Conservation (phyloP, 2,113 vertebrate genomes). For the Phylloscopus whistleri region DNA sequence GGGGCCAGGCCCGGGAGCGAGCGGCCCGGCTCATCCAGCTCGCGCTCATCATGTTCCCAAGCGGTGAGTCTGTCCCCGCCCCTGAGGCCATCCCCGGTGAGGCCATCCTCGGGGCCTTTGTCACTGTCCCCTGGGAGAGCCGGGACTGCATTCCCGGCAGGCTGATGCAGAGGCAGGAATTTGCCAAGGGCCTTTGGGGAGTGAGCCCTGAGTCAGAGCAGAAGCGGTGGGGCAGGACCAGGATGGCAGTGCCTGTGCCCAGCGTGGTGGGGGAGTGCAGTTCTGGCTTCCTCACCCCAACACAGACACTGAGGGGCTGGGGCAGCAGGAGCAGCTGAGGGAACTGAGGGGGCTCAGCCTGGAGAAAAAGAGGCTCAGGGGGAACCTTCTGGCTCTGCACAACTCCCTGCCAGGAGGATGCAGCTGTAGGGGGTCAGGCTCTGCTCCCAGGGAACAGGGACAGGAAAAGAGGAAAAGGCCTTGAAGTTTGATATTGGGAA, state of each 20-base stretch:
- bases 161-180: not conserved
- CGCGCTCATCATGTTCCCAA: slow-evolving; percentile 90
- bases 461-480: not conserved
- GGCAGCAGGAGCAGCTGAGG: not conserved
- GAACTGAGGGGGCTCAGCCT: not conserved
- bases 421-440: fast-evolving
- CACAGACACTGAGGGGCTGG: not conserved
- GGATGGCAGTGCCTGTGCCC: not conserved
- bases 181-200: not conserved
- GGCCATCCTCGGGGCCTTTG: not conserved
- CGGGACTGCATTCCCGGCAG: not conserved
- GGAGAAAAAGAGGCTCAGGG: not conserved
- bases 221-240: not conserved
- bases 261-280: not conserved
- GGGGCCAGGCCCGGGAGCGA: slow-evolving; percentile 63
- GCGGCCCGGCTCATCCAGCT: slow-evolving; percentile 81
- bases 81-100: not conserved
- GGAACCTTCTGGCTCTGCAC: not conserved
- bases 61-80: slow-evolving; percentile 74
- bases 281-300: not conserved
- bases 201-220: not conserved
- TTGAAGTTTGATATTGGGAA: not conserved
- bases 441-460: not conserved
- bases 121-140: not conserved
- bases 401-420: not conserved